Base-by-base conservation (phyloP, 1,140 invertebrate species). In the Drosophila repleta region DNA sequence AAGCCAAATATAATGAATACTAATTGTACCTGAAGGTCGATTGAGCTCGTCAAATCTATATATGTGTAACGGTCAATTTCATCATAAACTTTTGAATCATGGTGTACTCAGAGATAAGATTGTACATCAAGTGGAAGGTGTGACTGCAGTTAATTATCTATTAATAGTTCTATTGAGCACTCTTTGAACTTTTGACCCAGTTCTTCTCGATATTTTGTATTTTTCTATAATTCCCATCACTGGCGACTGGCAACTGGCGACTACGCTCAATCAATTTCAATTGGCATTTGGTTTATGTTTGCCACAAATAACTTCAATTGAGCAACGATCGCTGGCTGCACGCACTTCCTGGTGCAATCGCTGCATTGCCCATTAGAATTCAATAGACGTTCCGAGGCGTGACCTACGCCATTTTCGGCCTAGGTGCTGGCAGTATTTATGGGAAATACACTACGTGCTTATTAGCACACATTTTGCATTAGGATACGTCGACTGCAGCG, bases 251-350 rank as follows among this genome's bases (percentile, higher is more conserved):
- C n/a, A n/a, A 29, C 18, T 37, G 48, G 17, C n/a, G 55, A 68
- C 21, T 26, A 37, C 51, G 62, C 35, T 45, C 65, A 83, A 82
- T 82, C 75, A 82, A 56, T 83, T 65, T 57, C 66, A 75, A 85
- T 85, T 84, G 35, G 46, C 60, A 52, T 52, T 41, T 64, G 39
- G 46, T 46, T 61, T 51, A 51, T 26, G 67, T 58, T 70, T 26
- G 52, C 46, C 79, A 79, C 73, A 84, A 84, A 80, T 79, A 72
- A 75, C 67, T 88, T 66, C 83, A 87, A 87, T 87, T 85, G 77
- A 65, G 62, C 67, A 66, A 70, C 55, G 62, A 76, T 74, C 61
- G 69, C 66, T 62, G 56, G 65, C 29, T 83, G 83, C 79, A 87
- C 82, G 83, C 83, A 87, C 83, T 87, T 87, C 82, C 83, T 87